A percentile compares a stretch with the other conserved stretches of the same genome.
Evolutionary conservation across 2,888 invertebrate species (phyloP).

Genomic region (Luperina nickerlii): DNA sequence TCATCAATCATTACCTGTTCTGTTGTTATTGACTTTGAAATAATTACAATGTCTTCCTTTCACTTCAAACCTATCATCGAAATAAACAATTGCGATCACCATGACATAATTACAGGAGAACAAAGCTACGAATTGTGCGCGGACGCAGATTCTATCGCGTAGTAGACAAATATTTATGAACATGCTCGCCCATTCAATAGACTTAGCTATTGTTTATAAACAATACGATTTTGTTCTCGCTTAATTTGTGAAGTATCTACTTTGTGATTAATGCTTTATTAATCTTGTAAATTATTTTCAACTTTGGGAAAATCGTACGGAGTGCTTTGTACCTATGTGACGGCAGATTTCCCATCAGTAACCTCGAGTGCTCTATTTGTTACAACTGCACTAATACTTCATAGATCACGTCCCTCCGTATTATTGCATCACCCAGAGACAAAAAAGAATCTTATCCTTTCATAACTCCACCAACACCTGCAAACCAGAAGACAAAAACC

Average conservation of each 20-base stretch:
- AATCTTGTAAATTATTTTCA: slow-evolving; percentile 24
- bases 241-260: slow-evolving; percentile 52
- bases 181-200: slow-evolving; percentile 58
- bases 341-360: slow-evolving; percentile 11
- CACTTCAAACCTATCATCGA: slow-evolving; percentile 37
- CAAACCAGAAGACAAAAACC: neutral
- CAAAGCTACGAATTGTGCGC: slow-evolving; percentile 50
- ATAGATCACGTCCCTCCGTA: neutral
- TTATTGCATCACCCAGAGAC: neutral
- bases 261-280: slow-evolving; percentile 46
- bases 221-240: slow-evolving; percentile 59
- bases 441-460: neutral
- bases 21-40: slow-evolving; percentile 54
- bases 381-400: neutral
- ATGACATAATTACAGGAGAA: slow-evolving; percentile 66
- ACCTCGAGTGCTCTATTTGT: neutral
- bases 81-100: slow-evolving; percentile 59
- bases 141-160: slow-evolving; percentile 53
- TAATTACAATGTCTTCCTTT: slow-evolving; percentile 52
- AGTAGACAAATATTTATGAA: slow-evolving; percentile 63
- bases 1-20: slow-evolving; percentile 28
- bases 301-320: slow-evolving; percentile 28
- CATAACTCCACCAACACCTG: neutral
- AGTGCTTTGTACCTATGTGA: neutral
- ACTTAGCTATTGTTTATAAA: slow-evolving; percentile 59